phyloP scores from a whole-genome alignment of 2,797 vertebrate genomes.

The Xenentodon cancila region DNA sequence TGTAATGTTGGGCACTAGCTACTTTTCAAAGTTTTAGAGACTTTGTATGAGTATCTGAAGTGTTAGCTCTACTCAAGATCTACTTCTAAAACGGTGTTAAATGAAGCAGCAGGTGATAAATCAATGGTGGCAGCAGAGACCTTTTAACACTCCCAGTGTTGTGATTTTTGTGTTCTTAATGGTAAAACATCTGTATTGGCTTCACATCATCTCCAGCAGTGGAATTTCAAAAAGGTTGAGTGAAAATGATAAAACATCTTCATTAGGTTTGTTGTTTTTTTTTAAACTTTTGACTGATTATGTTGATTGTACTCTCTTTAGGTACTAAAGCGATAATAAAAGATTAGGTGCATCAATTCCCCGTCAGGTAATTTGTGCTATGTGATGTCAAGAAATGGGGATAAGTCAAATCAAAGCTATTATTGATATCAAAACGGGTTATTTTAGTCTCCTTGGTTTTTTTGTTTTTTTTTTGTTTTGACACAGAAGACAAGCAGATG shows the following conservation, averaged over 20 bases:
- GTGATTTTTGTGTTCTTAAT: not conserved
- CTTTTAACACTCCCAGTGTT: not conserved
- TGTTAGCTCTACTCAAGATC: slow-evolving; percentile 41
- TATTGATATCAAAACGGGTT: too few species aligned
- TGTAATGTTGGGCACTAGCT: slow-evolving; percentile 13
- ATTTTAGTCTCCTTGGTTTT: not conserved
- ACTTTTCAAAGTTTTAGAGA: slow-evolving; percentile 21
- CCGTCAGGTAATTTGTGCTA: too few species aligned
- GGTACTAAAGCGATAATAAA: too few species aligned
- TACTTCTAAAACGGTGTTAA: slow-evolving; percentile 47
- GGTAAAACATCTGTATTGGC: not conserved
- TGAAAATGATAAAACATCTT: too few species aligned
- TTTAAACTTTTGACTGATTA: too few species aligned
- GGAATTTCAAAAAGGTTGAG: not conserved
- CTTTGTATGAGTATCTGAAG: slow-evolving; percentile 10
- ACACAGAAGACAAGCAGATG: slow-evolving; percentile 3
- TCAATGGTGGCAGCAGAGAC: slow-evolving; percentile 3
- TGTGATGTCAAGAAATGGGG: too few species aligned
- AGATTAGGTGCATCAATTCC: too few species aligned
- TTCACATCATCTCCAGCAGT: not conserved
- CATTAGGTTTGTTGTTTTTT: too few species aligned
- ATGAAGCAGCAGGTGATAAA: slow-evolving; percentile 33
- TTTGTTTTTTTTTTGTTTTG: slow-evolving; percentile 17
- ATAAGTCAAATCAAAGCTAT: too few species aligned
- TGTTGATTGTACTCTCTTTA: too few species aligned